These are phyloP conservation scores for Caenorhabditis sp. DNA, from an alignment of 2,888 invertebrate genomes.

Conservation along the genomic window DNA sequence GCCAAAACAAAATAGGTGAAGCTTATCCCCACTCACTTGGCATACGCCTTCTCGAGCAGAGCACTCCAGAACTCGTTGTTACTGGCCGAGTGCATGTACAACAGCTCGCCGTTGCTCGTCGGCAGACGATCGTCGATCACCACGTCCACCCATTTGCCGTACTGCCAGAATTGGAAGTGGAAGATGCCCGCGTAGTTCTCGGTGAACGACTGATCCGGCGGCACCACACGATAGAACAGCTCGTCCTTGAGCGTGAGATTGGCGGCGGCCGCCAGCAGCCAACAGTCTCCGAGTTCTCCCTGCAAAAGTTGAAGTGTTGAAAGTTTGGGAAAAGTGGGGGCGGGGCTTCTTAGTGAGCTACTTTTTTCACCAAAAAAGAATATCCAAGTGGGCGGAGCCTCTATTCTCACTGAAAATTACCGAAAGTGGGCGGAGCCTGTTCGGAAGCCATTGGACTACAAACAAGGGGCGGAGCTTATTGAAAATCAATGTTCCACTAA, in stretches of 20 bases:
- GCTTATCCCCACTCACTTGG: conserved; percentile 86
- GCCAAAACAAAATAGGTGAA: too few species aligned
- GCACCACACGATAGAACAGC: conserved; percentile 95
- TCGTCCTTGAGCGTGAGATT: conserved; percentile 92
- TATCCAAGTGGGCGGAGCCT: too few species aligned
- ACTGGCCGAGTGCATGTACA: conserved; percentile 92
- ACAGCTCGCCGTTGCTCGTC: conserved; percentile 90
- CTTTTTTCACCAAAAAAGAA: too few species aligned
- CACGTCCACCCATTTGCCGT: conserved; percentile 88
- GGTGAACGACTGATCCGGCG: conserved; percentile 89
- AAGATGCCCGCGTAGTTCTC: conserved; percentile 90
- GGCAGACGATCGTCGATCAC: conserved; percentile 93
- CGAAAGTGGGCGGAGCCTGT: too few species aligned
- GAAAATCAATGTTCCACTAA: too few species aligned
- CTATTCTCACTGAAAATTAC: too few species aligned
- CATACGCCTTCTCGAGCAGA: conserved; percentile 95
- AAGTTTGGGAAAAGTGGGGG: too few species aligned
- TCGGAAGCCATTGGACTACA: too few species aligned
- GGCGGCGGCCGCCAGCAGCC: conserved; percentile 89
- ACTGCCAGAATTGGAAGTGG: conserved; percentile 90
- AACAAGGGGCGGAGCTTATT: too few species aligned
- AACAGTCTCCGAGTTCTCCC: conserved; percentile 85
- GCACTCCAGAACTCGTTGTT: conserved; percentile 97
- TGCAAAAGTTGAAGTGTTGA: too few species aligned
- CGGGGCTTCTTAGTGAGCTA: too few species aligned